Base-by-base conservation (phyloP, 2,797 vertebrate genomes). In the Luscinia luscinia region DNA sequence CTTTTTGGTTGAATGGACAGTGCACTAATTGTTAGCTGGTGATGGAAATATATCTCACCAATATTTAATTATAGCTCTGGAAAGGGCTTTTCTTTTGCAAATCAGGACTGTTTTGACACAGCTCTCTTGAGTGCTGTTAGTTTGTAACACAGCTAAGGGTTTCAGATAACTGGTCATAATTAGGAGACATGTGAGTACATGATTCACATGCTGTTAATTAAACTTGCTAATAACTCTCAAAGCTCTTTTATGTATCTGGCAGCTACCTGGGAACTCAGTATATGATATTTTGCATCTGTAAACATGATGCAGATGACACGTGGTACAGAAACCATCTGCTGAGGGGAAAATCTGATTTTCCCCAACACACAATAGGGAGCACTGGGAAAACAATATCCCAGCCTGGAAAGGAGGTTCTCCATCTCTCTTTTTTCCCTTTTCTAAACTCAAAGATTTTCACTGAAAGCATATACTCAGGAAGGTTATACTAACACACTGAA, bases 131-230 rank as follows among this genome's bases (percentile, higher is more conserved):
- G 67, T 87, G 38, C 17, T 67, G 28, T 79, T 85, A 76, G 61
- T 75, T 74, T 85, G 73, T 55, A 76, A 46, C 0, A 1, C 9
- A 70, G 43, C 59, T 73, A 64, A 87, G 46, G 46, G n/a, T 88
- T 91, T 90, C 80, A 78, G 12, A 52, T 77, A 93, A 66, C 73
- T 73, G 81, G 38, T 84, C 74, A 66, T 81, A 90, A 81, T 88
- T 64, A 91, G 57, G 93, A 64, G 36, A 75, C 30, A 36, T 48
- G 38, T 15, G 45, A 92, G 30, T 68, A 81, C 78, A 36, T 40
- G 77, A 85, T 81, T 94, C 89, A 84, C 51, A 26, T 63, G 9
- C 41, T 74, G 43, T 76, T 96, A 96, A 96, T 95, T 93, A 91
- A 94, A 74, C 18, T 69, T 93, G n/a, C 40, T 95, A 85, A 77